Conservation (phyloP, 2,113 vertebrate genomes). For the Lagopus muta region DNA sequence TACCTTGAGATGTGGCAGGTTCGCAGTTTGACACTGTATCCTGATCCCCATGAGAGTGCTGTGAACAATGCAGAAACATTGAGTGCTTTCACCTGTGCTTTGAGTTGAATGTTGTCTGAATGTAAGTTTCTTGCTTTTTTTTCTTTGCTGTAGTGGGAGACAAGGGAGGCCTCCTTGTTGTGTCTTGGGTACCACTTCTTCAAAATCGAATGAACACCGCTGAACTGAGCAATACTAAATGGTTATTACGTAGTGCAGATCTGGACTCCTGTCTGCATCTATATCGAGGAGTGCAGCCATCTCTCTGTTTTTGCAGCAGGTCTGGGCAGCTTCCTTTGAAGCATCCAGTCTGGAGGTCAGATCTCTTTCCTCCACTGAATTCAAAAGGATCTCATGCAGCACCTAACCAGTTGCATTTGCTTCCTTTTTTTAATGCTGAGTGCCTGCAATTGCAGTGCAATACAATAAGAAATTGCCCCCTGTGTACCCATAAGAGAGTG, state of each 20-base stretch:
- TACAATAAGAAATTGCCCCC: not conserved
- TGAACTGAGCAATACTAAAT: not conserved
- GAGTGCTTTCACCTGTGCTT: fast-evolving
- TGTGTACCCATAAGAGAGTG: not conserved
- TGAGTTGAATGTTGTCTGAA: not conserved
- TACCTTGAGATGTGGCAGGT: not conserved
- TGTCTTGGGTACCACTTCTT: not conserved
- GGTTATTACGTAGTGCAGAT: not conserved
- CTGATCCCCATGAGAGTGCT: not conserved
- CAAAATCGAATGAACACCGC: not conserved
- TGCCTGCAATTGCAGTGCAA: not conserved
- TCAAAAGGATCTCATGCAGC: not conserved
- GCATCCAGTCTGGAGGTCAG: not conserved
- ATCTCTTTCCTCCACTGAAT: not conserved
- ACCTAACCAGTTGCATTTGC: not conserved
- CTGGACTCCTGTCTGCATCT: not conserved
- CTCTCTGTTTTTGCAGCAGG: not conserved
- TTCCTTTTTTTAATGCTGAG: not conserved
- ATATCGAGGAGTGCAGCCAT: not conserved
- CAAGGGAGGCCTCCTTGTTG: not conserved
- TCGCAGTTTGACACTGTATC: not conserved
- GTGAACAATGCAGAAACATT: not conserved
- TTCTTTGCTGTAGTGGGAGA: not conserved
- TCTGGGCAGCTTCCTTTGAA: not conserved
- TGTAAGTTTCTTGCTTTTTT: not conserved